phyloP scores from a whole-genome alignment of 2,113 vertebrate genomes.

The Daubentonia madagascariensis region DNA sequence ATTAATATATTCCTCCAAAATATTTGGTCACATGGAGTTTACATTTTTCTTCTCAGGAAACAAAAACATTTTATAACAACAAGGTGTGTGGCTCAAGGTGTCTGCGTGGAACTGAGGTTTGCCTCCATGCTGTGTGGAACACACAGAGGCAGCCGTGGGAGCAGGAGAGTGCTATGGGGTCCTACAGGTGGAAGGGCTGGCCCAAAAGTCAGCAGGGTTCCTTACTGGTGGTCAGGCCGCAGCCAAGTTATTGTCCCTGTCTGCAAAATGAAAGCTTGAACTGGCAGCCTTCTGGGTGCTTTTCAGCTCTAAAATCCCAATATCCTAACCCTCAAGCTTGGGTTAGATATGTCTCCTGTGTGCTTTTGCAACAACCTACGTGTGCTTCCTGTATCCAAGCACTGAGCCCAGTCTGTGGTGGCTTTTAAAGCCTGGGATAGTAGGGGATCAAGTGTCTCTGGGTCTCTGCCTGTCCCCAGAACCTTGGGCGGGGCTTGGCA shows the following conservation, averaged over 20 bases:
- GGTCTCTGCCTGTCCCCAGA: neutral
- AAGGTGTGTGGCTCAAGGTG: rapidly evolving
- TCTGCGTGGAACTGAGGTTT: neutral
- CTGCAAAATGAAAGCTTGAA: neutral
- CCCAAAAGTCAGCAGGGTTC: neutral
- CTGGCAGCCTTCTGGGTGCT: neutral
- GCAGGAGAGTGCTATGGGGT: rapidly evolving
- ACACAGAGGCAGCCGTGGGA: neutral
- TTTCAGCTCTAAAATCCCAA: neutral
- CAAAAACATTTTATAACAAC: neutral
- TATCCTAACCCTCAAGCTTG: neutral
- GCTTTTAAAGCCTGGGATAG: neutral
- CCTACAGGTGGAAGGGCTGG: neutral
- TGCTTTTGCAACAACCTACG: rapidly evolving
- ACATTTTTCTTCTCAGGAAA: conserved; percentile 10
- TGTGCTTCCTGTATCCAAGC: neutral
- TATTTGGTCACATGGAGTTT: neutral
- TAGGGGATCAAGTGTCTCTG: neutral
- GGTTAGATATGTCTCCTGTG: neutral
- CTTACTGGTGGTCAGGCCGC: neutral
- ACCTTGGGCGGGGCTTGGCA: neutral
- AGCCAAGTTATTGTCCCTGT: neutral
- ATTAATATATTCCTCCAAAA: neutral
- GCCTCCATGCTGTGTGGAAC: too few relatives aligned
- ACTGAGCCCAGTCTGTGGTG: neutral